Conservation (phyloP, 2,113 vertebrate species). For the Gasterosteus nipponicus region DNA sequence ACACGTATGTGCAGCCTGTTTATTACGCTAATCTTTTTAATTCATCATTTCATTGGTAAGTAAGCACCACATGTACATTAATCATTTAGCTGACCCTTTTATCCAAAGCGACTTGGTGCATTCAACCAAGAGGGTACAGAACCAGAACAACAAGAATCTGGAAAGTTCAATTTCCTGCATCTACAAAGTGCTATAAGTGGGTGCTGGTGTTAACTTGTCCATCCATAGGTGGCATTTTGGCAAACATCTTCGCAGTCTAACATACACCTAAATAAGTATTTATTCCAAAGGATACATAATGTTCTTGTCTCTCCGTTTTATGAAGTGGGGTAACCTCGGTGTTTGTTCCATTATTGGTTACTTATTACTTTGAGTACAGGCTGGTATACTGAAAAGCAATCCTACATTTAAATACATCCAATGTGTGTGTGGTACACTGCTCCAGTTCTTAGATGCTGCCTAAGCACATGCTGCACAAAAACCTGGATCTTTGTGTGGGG, state of each 20-base stretch:
- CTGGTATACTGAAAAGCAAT: conserved; percentile 4
- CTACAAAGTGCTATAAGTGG: no score
- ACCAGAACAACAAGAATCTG: no score
- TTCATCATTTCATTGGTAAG: no score
- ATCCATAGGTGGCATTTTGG: not conserved
- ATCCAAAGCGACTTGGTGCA: no score
- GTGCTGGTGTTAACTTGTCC: no score
- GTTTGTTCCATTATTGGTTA: conserved; percentile 3
- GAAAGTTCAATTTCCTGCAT: no score
- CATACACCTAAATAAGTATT: not conserved
- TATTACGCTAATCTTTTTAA: not conserved
- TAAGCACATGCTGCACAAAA: conserved; percentile 7
- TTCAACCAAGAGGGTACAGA: no score
- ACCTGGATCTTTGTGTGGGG: not conserved
- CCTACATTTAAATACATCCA: not conserved
- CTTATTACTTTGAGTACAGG: not conserved
- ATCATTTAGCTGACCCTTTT: no score
- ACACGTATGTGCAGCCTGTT: not conserved
- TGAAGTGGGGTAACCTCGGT: not conserved
- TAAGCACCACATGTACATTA: no score
- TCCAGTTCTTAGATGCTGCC: not conserved
- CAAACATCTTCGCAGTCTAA: not conserved
- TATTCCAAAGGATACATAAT: not conserved
- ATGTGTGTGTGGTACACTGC: not conserved
- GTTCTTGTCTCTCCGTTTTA: not conserved